phyloP scores from a whole-genome alignment of 2,888 invertebrate genomes.

The Calephelis perditalis region DNA sequence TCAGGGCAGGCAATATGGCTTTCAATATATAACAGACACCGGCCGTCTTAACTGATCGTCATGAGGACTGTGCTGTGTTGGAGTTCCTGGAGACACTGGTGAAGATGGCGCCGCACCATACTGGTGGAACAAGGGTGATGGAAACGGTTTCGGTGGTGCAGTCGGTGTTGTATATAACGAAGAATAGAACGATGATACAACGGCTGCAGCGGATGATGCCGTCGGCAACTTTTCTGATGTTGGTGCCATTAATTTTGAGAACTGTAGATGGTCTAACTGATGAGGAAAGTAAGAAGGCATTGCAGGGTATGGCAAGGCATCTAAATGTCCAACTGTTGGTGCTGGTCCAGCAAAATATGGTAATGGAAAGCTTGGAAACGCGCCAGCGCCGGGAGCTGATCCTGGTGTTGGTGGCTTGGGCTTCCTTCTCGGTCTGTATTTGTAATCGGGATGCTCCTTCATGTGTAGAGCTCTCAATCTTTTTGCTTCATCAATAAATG shows the following conservation, averaged over 20 bases:
- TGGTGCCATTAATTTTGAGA: constrained; percentile 79
- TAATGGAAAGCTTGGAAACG: constrained; percentile 81
- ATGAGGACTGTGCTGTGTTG: constrained; percentile 68
- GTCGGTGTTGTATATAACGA: constrained; percentile 80
- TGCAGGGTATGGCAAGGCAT: constrained; percentile 80
- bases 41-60: constrained; percentile 82
- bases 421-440: constrained; percentile 91
- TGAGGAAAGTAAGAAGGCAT: constrained; percentile 88
- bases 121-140: constrained; percentile 73
- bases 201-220: constrained; percentile 76
- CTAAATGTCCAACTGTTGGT: constrained; percentile 75
- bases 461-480: constrained; percentile 91
- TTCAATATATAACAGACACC: constrained; percentile 84
- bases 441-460: constrained; percentile 95
- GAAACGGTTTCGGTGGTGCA: constrained; percentile 71
- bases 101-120: constrained; percentile 70
- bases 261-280: constrained; percentile 82
- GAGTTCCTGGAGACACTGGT: constrained; percentile 63
- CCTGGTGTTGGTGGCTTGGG: constrained; percentile 84
- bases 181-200: constrained; percentile 83
- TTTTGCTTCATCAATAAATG: constrained; percentile 97
- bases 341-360: constrained; percentile 82
- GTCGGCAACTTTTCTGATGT: constrained; percentile 63
- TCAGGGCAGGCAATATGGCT: constrained; percentile 68
- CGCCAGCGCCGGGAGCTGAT: constrained; percentile 66